Base-by-base conservation (phyloP, 2,888 invertebrate genomes). In the Terebella lapidaria region DNA sequence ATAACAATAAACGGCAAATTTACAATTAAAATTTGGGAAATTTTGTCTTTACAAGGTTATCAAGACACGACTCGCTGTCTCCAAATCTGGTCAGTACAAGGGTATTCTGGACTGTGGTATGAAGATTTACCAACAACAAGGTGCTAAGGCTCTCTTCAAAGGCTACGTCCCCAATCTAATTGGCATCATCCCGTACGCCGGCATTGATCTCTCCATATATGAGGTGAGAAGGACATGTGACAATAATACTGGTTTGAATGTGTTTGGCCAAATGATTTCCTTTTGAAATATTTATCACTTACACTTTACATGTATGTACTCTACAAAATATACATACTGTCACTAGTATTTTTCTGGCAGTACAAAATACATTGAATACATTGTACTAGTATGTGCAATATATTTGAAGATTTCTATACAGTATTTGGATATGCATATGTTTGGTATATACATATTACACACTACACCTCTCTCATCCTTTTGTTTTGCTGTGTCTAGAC, bases 101-200 rank as follows among this genome's bases (percentile, higher is more conserved):
- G 77, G 78, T 1, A 74, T 97, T 65, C 77, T 87, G 28, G 94
- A 97, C 83, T 95, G 96, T 60, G 92, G 91, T 1, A 84, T 83
- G 63, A 92, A 94, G 79, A 93, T 99, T 72, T 92, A 91, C 80
- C 83, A 82, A 45, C 84, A 86, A 58, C 96, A 96, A 80, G 97
- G 97, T 26, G 74, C 89, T 56, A 85, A 85, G 67, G 90, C 90
- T 76, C 97, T 97, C 83, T 99, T 97, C 82, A 85, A 92, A 77
- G 99, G 99, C 69, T 99, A 97, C 86, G 85, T 96, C 84, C 97
- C 97, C 74, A 99, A 99, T 84, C 88, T 99, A 66, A 83, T 97
- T 72, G 84, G 84, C 22, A 99, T 99, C 75, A 88, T 99, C 76
- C 99, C 99, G 22, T 99, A 99, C 79, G 97, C 99, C 55, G 99